Conservation (phyloP, 2,797 vertebrate genomes). For the Rhabdomys pumilio region DNA sequence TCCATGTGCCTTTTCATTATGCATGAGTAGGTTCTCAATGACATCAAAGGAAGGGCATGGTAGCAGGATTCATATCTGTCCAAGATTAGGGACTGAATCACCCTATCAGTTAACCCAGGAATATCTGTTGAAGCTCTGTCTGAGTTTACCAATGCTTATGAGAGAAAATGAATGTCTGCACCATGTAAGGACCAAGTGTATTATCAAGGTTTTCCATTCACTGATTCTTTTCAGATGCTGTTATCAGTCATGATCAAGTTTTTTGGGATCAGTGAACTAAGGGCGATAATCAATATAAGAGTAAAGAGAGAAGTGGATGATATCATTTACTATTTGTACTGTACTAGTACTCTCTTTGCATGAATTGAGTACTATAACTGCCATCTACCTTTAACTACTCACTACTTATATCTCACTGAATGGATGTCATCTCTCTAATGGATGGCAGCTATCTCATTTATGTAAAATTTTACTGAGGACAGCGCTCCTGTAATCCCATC, state of each 20-base stretch:
- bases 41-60: not conserved
- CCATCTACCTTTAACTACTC: not conserved
- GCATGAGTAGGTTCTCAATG: not conserved
- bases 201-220: not conserved
- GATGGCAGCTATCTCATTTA: not conserved
- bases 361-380: not conserved
- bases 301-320: not conserved
- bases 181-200: not conserved
- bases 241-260: not conserved
- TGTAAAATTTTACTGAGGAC: not conserved
- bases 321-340: not conserved
- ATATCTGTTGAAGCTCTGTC: not conserved
- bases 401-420: not conserved
- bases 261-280: not conserved
- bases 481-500: rapidly evolving
- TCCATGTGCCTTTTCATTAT: not conserved
- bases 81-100: not conserved
- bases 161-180: not conserved
- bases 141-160: not conserved
- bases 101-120: not conserved
- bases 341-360: not conserved
- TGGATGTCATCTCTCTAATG: not conserved
- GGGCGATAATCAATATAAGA: not conserved
- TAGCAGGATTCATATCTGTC: rapidly evolving
- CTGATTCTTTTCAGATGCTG: not conserved